Conservation (phyloP, 1,140 invertebrate species). For the Globodera ellingtonae region DNA sequence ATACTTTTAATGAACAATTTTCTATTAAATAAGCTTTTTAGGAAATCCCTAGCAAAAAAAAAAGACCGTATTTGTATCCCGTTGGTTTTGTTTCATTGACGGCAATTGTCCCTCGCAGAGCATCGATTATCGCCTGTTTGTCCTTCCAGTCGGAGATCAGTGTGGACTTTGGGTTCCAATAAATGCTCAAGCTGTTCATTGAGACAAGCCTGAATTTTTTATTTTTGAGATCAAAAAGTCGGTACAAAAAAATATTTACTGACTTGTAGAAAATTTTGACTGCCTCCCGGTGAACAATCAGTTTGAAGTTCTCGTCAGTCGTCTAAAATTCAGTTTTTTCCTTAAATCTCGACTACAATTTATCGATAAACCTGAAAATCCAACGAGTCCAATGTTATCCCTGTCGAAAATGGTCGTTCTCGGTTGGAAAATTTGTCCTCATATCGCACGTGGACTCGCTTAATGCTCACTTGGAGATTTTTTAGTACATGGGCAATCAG, state of each 20-base stretch:
- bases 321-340: conserved; percentile 70
- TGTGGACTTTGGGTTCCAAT: conserved; percentile 80
- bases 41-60: too few species aligned
- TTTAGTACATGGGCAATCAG: conserved; percentile 91
- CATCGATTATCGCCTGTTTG: conserved; percentile 64
- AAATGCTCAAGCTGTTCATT: conserved; percentile 82
- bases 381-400: conserved; percentile 75
- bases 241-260: not conserved
- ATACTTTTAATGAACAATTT: too few species aligned
- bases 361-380: conserved; percentile 64
- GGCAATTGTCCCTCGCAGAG: conserved; percentile 73
- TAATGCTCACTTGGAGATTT: conserved; percentile 90
- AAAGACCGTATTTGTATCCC: conserved; percentile 76
- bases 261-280: conserved; percentile 66
- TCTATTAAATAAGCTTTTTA: too few species aligned
- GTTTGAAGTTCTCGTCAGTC: conserved; percentile 80
- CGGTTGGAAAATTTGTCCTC: conserved; percentile 84
- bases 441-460: conserved; percentile 90
- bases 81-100: conserved; percentile 72
- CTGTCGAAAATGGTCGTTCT: conserved; percentile 82
- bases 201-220: conserved; percentile 69
- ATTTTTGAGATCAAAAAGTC: not conserved
- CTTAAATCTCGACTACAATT: too few species aligned
- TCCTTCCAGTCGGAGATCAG: conserved; percentile 66
- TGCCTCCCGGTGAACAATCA: conserved; percentile 76